phyloP scores from a whole-genome alignment of 2,113 vertebrate species.

The Speoplatyrhinus poulsoni region DNA sequence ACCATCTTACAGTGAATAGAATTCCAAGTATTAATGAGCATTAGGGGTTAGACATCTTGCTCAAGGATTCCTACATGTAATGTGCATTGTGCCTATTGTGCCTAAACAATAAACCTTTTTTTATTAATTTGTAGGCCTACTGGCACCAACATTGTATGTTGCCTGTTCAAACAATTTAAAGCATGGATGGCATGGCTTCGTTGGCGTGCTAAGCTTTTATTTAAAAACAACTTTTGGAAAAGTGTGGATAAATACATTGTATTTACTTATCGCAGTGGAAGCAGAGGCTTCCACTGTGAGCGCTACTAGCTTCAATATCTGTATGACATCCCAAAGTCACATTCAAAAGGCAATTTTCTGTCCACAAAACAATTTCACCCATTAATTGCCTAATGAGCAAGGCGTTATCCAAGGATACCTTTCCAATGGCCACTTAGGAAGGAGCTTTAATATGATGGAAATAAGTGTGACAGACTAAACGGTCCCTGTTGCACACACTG shows the following conservation, averaged over 20 bases:
- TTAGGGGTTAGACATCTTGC: too few relatives aligned
- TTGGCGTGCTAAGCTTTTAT: slow-evolving; percentile 41
- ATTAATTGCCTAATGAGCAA: slow-evolving; percentile 69
- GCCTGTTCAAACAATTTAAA: too few relatives aligned
- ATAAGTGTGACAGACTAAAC: slow-evolving; percentile 72
- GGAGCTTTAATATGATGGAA: slow-evolving; percentile 72
- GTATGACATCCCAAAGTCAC: slow-evolving; percentile 65
- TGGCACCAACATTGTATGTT: too few relatives aligned
- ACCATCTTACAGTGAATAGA: too few relatives aligned
- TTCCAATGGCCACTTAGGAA: slow-evolving; percentile 57
- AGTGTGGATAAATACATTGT: slow-evolving; percentile 39
- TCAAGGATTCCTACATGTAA: too few relatives aligned
- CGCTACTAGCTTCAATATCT: slow-evolving; percentile 46
- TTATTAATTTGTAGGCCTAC: too few relatives aligned
- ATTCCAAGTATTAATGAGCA: too few relatives aligned
- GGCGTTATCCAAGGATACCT: slow-evolving; percentile 67
- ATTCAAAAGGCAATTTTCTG: slow-evolving; percentile 63
- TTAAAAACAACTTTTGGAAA: slow-evolving; percentile 42
- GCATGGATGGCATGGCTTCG: too few relatives aligned
- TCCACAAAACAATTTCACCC: slow-evolving; percentile 50
- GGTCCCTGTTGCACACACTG: slow-evolving; percentile 48
- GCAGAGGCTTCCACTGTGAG: slow-evolving; percentile 43
- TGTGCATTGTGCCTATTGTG: too few relatives aligned
- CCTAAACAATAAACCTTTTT: too few relatives aligned
- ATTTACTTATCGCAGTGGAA: slow-evolving; percentile 5